Base-by-base conservation (phyloP, 2,113 vertebrate species). In the Mobula birostris region DNA sequence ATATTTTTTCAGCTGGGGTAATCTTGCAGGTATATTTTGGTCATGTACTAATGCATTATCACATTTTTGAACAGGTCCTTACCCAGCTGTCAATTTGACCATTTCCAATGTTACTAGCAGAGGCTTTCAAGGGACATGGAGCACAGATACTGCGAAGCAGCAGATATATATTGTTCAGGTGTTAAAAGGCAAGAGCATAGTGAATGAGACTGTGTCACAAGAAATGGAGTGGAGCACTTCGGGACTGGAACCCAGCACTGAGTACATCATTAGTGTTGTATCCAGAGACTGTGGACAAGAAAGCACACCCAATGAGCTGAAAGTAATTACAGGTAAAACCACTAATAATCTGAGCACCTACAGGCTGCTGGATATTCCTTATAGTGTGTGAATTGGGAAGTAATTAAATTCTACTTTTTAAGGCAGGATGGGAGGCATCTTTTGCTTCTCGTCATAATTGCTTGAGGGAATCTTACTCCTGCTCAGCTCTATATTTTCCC, bases 71-170 rank as follows among this genome's bases (percentile, higher is more conserved):
- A 0, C 7, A 97, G 97, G 94, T 80, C 95, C 95, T 21, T 95
- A 96, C 68, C 94, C 78, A 56, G 94, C 98, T 94, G 94, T 1
- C 95, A 96, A 96, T 79, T 95, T 97, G 36, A 3, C 0, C 66
- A 87, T 96, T 1, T 79, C 95, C 95, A 96, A 96, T 0, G 95
- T 99, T 94, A 98, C 97, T 19, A 96, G 96, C 94, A 95, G 93
- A 8, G 96, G 97, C 40, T 98, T 98, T 95, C 94, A 77, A 0
- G 94, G 97, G 94, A 96, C 96, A 94, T 99, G 98, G 98, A 95
- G 92, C 8, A 85, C 95, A 29, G 85, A 94, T 19, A 95, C 95
- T 21, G 5, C 95, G 5, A 94, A 94, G 70, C 96, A 96, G 94
- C 96, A 95, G 82, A 96, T 95, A 0, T 98, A 98, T 95, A 94